phyloP scores from a whole-genome alignment of 2,113 vertebrate genomes.

The Uria lomvia region DNA sequence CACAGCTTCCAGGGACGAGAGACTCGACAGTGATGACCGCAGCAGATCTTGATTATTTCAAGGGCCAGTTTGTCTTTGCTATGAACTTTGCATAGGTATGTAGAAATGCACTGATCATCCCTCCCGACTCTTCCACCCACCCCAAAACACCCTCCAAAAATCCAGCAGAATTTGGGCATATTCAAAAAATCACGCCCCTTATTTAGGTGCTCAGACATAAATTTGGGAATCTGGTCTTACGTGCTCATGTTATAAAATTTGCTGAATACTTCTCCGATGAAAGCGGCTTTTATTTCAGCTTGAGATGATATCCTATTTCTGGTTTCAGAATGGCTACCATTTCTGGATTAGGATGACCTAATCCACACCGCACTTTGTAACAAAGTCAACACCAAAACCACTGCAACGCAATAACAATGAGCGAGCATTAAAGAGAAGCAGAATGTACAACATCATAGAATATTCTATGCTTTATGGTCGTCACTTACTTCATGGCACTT shows the following conservation, averaged over 20 bases:
- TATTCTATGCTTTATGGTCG: neutral
- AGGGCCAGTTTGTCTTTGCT: neutral
- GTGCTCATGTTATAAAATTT: neutral
- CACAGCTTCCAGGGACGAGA: neutral
- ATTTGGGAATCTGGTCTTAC: neutral
- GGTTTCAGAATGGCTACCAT: conserved; percentile 36
- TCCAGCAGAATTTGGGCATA: neutral
- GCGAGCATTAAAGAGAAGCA: conserved; percentile 32
- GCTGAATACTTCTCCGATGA: neutral
- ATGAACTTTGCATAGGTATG: neutral
- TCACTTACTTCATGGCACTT: conserved; percentile 72
- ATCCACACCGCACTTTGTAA: conserved; percentile 1
- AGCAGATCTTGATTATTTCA: neutral
- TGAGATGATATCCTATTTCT: neutral
- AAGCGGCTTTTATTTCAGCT: neutral
- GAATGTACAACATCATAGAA: neutral
- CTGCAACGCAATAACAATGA: neutral
- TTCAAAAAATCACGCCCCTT: neutral
- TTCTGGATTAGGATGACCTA: conserved; percentile 45
- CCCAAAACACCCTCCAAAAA: neutral
- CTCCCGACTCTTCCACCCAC: neutral
- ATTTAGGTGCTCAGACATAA: neutral
- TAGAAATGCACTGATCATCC: neutral
- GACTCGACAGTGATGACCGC: rapidly evolving
- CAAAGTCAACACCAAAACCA: neutral